A percentile compares a stretch with the other conserved stretches of the same genome.
Conservation (phyloP, 1,140 invertebrate genomes). For the Drosophila malerkotliana region DNA sequence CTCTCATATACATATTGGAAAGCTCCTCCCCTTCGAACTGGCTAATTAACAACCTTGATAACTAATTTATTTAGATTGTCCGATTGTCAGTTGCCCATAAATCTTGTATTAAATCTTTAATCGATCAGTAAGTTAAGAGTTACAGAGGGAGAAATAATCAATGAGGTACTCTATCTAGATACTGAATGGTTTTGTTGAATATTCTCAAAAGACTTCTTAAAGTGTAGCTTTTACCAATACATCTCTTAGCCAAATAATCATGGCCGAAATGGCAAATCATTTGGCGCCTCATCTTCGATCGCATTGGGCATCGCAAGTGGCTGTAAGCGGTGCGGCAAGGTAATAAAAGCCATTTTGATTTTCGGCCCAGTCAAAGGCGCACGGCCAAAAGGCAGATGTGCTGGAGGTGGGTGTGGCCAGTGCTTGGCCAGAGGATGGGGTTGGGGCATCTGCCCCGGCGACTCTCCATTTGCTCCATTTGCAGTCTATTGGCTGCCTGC, state of each 20-base stretch:
- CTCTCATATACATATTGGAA: constrained; percentile 37
- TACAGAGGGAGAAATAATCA: too few species aligned
- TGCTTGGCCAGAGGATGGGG: constrained; percentile 32
- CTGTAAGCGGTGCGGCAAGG: constrained; percentile 53
- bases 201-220: neutral
- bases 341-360: constrained; percentile 82
- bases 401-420: constrained; percentile 70
- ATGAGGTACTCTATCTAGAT: too few species aligned
- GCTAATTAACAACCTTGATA: constrained; percentile 37
- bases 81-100: neutral
- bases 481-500: constrained; percentile 76
- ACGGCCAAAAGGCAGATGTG: constrained; percentile 8
- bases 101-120: neutral
- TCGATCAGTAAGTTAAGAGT: too few species aligned
- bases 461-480: constrained; percentile 74
- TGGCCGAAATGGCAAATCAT: constrained; percentile 43
- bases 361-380: constrained; percentile 24
- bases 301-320: constrained; percentile 17
- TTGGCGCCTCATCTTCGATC: constrained; percentile 42
- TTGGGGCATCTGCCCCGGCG: constrained; percentile 51
- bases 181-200: too few species aligned
- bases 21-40: constrained; percentile 20
- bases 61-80: constrained; percentile 31
- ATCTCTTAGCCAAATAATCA: constrained; percentile 4
- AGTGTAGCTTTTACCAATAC: neutral